Evolutionary conservation across 2,113 vertebrate genomes (phyloP).

Genomic region (Chloropsis hardwickii): DNA sequence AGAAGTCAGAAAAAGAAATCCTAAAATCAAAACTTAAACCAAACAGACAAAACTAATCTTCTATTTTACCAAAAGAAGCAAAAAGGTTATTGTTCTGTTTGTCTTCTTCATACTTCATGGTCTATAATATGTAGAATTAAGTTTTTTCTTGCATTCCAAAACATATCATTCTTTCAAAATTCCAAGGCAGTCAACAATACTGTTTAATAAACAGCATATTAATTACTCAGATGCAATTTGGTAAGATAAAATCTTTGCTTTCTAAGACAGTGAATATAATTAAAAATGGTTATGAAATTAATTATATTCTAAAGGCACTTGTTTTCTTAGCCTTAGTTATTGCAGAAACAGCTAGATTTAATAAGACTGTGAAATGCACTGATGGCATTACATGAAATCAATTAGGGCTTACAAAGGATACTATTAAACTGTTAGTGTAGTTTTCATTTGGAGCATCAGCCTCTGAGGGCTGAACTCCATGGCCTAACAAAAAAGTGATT

Average conservation of each 20-base stretch:
- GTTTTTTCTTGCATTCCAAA: neutral
- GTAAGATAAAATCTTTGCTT: constrained; percentile 59
- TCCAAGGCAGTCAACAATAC: neutral
- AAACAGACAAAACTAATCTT: neutral
- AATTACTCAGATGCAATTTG: constrained; percentile 63
- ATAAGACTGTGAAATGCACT: constrained; percentile 62
- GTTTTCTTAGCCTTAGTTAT: constrained; percentile 58
- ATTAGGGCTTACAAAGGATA: constrained; percentile 60
- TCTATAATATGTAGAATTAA: neutral
- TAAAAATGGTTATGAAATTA: constrained; percentile 71
- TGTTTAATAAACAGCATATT: constrained; percentile 40
- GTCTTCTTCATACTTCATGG: neutral
- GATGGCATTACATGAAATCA: constrained; percentile 61
- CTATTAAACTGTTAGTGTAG: constrained; percentile 29
- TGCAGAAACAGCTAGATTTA: constrained; percentile 52
- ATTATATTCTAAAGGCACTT: constrained; percentile 65
- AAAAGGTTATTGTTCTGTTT: neutral
- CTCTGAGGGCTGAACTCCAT: constrained; percentile 4
- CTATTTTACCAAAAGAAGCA: neutral
- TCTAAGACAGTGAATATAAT: constrained; percentile 60
- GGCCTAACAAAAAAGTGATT: neutral
- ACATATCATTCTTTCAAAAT: neutral
- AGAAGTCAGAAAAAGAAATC: neutral
- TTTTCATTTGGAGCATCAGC: constrained; percentile 28
- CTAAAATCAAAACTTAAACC: neutral